phyloP scores from a whole-genome alignment of 2,888 invertebrate genomes.

The Lingula anatina region DNA sequence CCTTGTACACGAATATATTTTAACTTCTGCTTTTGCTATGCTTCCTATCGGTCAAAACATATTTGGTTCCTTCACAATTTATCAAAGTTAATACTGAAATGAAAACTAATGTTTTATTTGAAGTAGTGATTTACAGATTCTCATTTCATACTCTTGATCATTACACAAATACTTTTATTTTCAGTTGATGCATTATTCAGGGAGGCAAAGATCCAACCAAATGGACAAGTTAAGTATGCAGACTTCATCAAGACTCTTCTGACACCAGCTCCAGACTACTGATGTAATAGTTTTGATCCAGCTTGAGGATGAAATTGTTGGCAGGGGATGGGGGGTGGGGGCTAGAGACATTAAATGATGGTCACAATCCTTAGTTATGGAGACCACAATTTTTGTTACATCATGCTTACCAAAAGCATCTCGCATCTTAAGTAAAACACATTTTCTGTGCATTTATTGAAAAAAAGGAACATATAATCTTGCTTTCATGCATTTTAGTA shows the following conservation, averaged over 20 bases:
- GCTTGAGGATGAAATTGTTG: too few species aligned
- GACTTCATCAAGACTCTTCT: constrained; percentile 23
- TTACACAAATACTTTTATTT: constrained; percentile 3
- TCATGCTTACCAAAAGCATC: too few species aligned
- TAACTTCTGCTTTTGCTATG: not conserved
- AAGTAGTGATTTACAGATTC: not conserved
- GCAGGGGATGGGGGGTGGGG: too few species aligned
- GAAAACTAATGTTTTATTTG: not conserved
- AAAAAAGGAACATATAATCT: too few species aligned
- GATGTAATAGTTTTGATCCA: too few species aligned
- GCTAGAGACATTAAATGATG: too few species aligned
- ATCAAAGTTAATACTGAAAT: not conserved
- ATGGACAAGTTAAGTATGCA: constrained; percentile 21
- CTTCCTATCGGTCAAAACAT: not conserved
- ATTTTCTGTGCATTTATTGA: too few species aligned
- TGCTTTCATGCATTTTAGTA: too few species aligned
- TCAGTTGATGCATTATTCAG: constrained; percentile 29
- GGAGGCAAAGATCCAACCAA: constrained; percentile 19
- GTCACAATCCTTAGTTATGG: too few species aligned
- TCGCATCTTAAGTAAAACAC: too few species aligned
- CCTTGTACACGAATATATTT: not conserved
- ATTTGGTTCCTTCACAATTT: not conserved
- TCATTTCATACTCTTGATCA: not conserved
- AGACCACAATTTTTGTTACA: too few species aligned
- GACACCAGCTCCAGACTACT: constrained; percentile 31